Base-by-base conservation (phyloP, 2,888 invertebrate genomes). In the Hypsopygia costalis region DNA sequence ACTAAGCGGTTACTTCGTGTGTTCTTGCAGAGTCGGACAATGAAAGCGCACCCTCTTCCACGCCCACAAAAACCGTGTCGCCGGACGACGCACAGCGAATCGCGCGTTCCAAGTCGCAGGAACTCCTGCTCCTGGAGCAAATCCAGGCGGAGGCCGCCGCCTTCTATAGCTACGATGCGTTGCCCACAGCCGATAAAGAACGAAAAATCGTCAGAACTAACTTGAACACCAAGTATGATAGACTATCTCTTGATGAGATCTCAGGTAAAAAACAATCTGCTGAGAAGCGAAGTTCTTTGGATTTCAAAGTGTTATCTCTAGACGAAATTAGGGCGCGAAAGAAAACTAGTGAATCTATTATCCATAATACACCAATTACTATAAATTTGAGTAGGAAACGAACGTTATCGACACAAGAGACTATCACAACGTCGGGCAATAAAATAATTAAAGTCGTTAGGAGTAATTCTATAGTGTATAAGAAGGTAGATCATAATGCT, bases 1-100 rank as follows among this genome's bases (percentile, higher is more conserved):
- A 44, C 62, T 81, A 72, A 81, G 70, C 71, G 75, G 65, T 68
- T 57, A 62, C 65, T 70, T 66, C 68, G 80, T 91, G 91, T 92
- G 90, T 93, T 93, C 91, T 93, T 93, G 90, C 93, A 94, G 94
- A 94, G 83, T 94, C 94, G 64, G 94, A 94, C 90, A 92, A 90
- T 77, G 94, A 94, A 90, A 93, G 93, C 74, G 90, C 89, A 55
- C 91, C 92, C 16, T 91, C 92, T 25, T 83, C 86, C 42, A 91
- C 92, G 51, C 93, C 93, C 46, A 83, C 82, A 47, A 89, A 90
- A 63, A 70, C 70, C 40, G 74, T 69, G 42, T 76, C 81, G 48
- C 50, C 71, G 16, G 83, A 81, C 32, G 78, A 75, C 35, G 70
- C 69, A 32, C 64, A 59, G 46, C 51, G 52, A 43, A 56, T 64